Percentiles rank a stretch among this genome's conserved stretches.
Evolutionary conservation across 2,113 vertebrate genomes (phyloP).

Genomic region (Electrona antarctica): DNA sequence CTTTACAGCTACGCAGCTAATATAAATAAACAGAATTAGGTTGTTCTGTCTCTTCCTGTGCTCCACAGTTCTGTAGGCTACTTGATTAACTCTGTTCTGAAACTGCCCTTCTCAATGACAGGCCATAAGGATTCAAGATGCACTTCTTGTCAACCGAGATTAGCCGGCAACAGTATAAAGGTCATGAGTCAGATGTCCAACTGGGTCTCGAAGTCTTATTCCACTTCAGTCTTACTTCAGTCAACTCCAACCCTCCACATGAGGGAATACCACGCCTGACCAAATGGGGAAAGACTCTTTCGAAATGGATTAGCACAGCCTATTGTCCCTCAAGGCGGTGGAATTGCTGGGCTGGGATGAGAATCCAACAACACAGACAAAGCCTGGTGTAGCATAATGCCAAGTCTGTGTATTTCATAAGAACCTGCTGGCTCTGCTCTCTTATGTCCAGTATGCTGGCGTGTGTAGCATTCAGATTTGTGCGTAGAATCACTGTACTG

Average conservation of each 20-base stretch:
- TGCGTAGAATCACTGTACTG: constrained; percentile 32
- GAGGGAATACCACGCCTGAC: constrained; percentile 41
- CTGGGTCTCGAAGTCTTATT: constrained; percentile 43
- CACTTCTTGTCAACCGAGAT: constrained; percentile 43
- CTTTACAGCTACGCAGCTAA: too few species aligned
- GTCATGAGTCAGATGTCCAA: constrained; percentile 52
- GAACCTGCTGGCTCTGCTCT: constrained; percentile 57
- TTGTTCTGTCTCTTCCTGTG: not conserved
- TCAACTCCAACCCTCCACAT: constrained; percentile 46
- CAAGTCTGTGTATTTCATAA: constrained; percentile 59
- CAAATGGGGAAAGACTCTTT: constrained; percentile 65
- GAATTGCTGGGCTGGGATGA: constrained; percentile 51
- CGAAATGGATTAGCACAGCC: constrained; percentile 75
- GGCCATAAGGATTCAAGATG: constrained; percentile 16
- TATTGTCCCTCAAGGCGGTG: constrained; percentile 56
- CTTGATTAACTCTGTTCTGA: constrained; percentile 1
- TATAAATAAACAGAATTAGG: too few species aligned
- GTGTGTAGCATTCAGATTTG: constrained; percentile 47
- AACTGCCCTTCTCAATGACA: constrained; percentile 13
- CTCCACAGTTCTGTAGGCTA: not conserved
- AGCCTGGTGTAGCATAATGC: constrained; percentile 52
- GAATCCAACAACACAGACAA: constrained; percentile 54
- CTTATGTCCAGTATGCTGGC: constrained; percentile 48
- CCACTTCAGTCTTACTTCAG: constrained; percentile 16
- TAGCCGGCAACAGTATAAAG: constrained; percentile 36